Evolutionary conservation across 2,113 vertebrate genomes (phyloP).

Genomic region (Elanus axillaris): DNA sequence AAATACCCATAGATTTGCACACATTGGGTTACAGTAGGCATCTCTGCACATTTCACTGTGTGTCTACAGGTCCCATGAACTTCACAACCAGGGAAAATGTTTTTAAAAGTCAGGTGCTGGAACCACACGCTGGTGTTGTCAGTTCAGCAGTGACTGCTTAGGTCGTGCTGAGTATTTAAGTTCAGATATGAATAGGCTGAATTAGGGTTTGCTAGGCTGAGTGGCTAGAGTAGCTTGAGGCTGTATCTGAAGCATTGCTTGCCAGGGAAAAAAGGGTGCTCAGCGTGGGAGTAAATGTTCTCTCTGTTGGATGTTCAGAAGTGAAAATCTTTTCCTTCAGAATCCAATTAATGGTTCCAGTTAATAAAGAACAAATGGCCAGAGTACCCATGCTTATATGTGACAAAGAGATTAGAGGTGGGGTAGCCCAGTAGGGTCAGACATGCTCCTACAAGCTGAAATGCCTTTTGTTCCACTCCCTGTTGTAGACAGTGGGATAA

Average conservation of each 20-base stretch:
- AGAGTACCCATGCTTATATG: neutral
- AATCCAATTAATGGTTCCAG: slow-evolving; percentile 3
- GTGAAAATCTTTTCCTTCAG: neutral
- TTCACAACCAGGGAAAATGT: neutral
- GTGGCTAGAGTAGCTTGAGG: neutral
- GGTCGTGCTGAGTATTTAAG: neutral
- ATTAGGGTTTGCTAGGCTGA: neutral
- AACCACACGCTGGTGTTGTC: accelerated
- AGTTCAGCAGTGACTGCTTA: neutral
- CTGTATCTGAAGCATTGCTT: neutral
- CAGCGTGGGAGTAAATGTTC: neutral
- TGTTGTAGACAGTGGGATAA: neutral
- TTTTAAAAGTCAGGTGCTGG: neutral
- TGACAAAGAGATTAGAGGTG: neutral
- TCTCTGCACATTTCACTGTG: neutral
- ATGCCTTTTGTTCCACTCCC: neutral
- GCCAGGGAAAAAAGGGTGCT: neutral
- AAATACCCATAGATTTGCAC: neutral
- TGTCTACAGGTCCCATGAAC: neutral
- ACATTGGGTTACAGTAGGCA: neutral
- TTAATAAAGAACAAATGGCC: slow-evolving; percentile 10
- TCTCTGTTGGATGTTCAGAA: neutral
- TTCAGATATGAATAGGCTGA: neutral
- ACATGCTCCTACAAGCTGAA: neutral
- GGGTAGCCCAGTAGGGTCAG: neutral